phyloP scores from a whole-genome alignment of 2,888 invertebrate genomes.

The Syrphus vitripennis region DNA sequence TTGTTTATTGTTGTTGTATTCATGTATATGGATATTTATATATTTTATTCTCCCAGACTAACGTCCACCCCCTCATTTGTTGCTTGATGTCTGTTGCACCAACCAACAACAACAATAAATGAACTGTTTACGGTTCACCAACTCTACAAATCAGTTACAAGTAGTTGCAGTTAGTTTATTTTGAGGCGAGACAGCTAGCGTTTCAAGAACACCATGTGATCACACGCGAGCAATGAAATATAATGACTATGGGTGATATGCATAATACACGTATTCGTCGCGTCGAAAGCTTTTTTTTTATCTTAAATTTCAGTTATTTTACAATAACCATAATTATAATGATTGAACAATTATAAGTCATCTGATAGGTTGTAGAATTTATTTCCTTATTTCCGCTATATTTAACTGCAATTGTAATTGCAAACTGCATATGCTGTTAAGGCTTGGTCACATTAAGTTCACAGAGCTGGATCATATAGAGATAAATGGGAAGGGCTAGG shows the following conservation, averaged over 20 bases:
- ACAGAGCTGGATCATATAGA: neutral
- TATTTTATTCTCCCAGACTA: slow-evolving; percentile 21
- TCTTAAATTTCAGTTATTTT: slow-evolving; percentile 10
- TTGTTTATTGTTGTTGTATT: neutral
- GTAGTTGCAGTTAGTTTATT: slow-evolving; percentile 10
- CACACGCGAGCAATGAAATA: slow-evolving; percentile 6
- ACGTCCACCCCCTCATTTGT: slow-evolving; percentile 36
- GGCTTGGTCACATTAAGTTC: neutral
- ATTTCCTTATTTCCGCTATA: slow-evolving; percentile 59
- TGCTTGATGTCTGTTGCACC: slow-evolving; percentile 18
- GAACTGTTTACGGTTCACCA: slow-evolving; percentile 17
- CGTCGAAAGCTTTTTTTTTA: slow-evolving; percentile 13
- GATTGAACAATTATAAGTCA: slow-evolving; percentile 42
- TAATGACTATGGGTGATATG: slow-evolving; percentile 37
- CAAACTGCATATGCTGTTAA: neutral
- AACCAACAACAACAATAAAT: neutral
- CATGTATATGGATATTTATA: neutral
- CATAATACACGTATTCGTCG: slow-evolving; percentile 12
- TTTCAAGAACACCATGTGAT: slow-evolving; percentile 52
- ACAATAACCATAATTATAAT: slow-evolving; percentile 27
- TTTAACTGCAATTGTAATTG: neutral
- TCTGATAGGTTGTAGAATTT: slow-evolving; percentile 41
- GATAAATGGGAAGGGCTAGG: too few species aligned
- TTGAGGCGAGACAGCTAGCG: slow-evolving; percentile 51
- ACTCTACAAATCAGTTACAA: slow-evolving; percentile 18